Base-by-base conservation (phyloP, 2,797 vertebrate genomes). In the Gila robusta region DNA sequence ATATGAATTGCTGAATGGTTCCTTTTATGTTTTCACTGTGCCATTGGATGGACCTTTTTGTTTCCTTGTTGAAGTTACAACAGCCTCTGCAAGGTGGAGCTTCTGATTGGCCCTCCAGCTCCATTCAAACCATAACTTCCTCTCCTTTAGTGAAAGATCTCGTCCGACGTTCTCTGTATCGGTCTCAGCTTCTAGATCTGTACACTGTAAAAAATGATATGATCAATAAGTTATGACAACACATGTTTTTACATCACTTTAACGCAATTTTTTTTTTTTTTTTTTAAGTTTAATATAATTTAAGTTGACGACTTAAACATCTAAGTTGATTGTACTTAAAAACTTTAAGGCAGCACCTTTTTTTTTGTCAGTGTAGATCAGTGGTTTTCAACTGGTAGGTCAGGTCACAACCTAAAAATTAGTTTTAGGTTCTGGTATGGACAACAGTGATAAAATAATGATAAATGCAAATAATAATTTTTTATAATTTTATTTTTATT, bases 1-100 rank as follows among this genome's bases (percentile, higher is more conserved):
- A 49, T 35, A 37, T 71, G 47, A 71, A 59, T 73, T 73, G 39
- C 73, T 32, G 14, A 82, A 71, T 56, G 47, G 66, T 52, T 54
- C 2, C 23, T 81, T 70, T 56, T 56, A 81, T 39, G 32, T 82
- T 76, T 64, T 74, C 4, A 9, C 10, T 5, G 1, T 28, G 56
- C 26, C n/a, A 28, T 16, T 32, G 11, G 44, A 41, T 59, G n/a
- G 37, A 9, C 37, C 5, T 41, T 41, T 54, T 59, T 71, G 35
- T 71, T 69, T 71, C 19, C 9, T 72, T 56, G 59, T 44, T 54
- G 5, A 54, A 54, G 28, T 67, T 69, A 56, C 35, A 82, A 70
- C 4, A 5, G 14, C 19, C 7, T 64, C 37, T 59, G 62, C 26
- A 62, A 73, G 49, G 37, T 78, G 79, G 54, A 81, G 47, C 71